These are phyloP conservation scores for Drosophila testacea DNA, from an alignment of 2,888 invertebrate species.

Conservation along the genomic window DNA sequence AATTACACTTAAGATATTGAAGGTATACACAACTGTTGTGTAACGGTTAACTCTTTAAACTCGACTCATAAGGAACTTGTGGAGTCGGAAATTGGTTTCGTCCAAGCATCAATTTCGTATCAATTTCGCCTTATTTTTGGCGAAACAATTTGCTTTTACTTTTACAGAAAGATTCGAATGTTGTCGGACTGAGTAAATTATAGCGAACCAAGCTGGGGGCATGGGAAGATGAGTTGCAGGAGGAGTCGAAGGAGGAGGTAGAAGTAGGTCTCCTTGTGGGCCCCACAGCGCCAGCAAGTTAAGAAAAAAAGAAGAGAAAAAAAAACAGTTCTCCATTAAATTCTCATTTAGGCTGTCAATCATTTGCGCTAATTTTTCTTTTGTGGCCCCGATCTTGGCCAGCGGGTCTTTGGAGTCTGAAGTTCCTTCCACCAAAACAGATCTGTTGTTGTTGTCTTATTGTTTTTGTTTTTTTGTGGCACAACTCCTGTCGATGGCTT, in stretches of 20 bases:
- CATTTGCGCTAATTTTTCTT: constrained; percentile 81
- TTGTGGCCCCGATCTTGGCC: constrained; percentile 32
- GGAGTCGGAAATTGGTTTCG: constrained; percentile 22
- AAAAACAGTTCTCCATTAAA: constrained; percentile 81
- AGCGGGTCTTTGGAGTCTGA: constrained; percentile 31
- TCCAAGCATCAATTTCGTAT: constrained; percentile 70
- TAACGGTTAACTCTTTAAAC: constrained; percentile 26
- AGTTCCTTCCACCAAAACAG: constrained; percentile 17
- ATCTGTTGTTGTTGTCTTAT: constrained; percentile 8
- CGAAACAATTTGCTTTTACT: constrained; percentile 74
- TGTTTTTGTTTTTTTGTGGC: constrained; percentile 13
- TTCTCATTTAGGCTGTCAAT: constrained; percentile 84
- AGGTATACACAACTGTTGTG: constrained; percentile 12
- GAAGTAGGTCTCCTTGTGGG: constrained; percentile 33
- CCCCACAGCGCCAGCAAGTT: constrained; percentile 47
- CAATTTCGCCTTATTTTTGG: constrained; percentile 65
- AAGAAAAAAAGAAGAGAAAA: constrained; percentile 4
- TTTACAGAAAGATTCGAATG: constrained; percentile 57
- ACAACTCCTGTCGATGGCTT: constrained; percentile 77
- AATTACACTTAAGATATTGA: no score
- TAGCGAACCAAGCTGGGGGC: constrained; percentile 38
- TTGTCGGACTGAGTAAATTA: constrained; percentile 66
- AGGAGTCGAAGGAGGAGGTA: constrained; percentile 1
- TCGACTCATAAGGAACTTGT: background rate
- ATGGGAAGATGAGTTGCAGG: constrained; percentile 13